phyloP scores from a whole-genome alignment of 1,140 invertebrate species.

The Bombus cullumanus region DNA sequence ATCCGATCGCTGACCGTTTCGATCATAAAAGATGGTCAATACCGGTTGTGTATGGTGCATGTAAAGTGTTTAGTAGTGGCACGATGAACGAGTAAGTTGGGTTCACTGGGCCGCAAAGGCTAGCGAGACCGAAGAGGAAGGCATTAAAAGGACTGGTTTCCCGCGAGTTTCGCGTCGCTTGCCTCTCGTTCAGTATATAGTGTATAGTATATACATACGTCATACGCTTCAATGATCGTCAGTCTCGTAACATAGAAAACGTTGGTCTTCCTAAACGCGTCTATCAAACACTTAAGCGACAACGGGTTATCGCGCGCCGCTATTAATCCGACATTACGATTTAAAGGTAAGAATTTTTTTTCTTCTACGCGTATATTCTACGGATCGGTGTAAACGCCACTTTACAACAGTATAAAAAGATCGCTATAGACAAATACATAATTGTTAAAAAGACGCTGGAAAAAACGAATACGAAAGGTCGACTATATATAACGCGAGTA shows the following conservation, averaged over 20 bases:
- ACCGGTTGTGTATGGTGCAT: background rate
- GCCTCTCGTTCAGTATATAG: background rate
- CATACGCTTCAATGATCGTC: slow-evolving; percentile 22
- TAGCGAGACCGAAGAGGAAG: slow-evolving; percentile 23
- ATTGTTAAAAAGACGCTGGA: slow-evolving; percentile 58
- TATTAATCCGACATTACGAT: slow-evolving; percentile 21
- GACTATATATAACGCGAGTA: slow-evolving; percentile 35
- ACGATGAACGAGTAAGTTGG: background rate
- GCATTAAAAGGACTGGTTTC: background rate
- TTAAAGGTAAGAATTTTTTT: slow-evolving; percentile 39
- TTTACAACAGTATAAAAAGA: slow-evolving; percentile 65
- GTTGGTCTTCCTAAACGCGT: slow-evolving; percentile 51
- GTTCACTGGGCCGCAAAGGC: background rate
- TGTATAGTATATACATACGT: background rate
- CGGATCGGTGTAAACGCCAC: slow-evolving; percentile 59
- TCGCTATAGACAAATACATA: slow-evolving; percentile 46
- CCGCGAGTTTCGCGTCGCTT: background rate
- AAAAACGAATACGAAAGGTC: slow-evolving; percentile 48
- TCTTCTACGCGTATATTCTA: slow-evolving; percentile 43
- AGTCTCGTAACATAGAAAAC: slow-evolving; percentile 58
- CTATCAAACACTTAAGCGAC: slow-evolving; percentile 27
- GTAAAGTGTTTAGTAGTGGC: background rate
- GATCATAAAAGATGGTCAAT: background rate
- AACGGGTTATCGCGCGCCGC: too few relatives aligned
- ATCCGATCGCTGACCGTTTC: background rate